Conservation (phyloP, 92 coral and sea anemone genomes). For the Epizoanthus stellaris region DNA sequence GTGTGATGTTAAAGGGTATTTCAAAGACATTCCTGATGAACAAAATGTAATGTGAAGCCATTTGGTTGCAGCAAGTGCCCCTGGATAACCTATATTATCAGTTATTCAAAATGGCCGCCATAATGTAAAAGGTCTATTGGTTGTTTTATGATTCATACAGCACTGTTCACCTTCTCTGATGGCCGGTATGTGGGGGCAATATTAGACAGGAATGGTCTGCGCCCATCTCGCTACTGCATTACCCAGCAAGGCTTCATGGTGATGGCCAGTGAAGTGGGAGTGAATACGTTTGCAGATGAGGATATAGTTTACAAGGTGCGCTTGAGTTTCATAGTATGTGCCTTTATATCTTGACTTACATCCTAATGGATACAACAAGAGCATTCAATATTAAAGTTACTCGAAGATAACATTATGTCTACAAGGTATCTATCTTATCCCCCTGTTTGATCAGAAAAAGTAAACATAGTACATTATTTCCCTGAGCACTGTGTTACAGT, state of each 20-base stretch:
- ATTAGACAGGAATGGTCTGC: slow-evolving; percentile 94
- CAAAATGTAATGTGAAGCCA: neutral
- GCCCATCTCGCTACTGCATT: slow-evolving; percentile 91
- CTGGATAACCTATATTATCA: neutral
- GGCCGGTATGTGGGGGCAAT: slow-evolving; percentile 97
- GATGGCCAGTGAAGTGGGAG: slow-evolving; percentile 99
- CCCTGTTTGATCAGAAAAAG: too few species aligned
- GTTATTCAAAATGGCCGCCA: neutral
- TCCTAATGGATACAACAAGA: too few species aligned
- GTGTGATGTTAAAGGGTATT: too few species aligned
- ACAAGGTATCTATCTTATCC: too few species aligned
- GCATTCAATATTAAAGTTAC: too few species aligned
- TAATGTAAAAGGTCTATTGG: too few species aligned
- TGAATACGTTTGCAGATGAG: slow-evolving; percentile 85
- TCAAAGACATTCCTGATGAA: too few species aligned
- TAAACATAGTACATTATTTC: too few species aligned
- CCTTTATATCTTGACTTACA: neutral
- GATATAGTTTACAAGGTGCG: slow-evolving; percentile 80
- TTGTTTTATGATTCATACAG: slow-evolving; percentile 37
- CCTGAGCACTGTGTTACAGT: too few species aligned
- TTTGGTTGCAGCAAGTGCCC: neutral
- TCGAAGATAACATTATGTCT: too few species aligned
- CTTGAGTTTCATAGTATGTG: neutral
- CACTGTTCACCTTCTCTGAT: slow-evolving; percentile 97
- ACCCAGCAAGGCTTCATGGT: slow-evolving; percentile 88